phyloP scores from a whole-genome alignment of 1,140 invertebrate species.

The Drosophila tani region DNA sequence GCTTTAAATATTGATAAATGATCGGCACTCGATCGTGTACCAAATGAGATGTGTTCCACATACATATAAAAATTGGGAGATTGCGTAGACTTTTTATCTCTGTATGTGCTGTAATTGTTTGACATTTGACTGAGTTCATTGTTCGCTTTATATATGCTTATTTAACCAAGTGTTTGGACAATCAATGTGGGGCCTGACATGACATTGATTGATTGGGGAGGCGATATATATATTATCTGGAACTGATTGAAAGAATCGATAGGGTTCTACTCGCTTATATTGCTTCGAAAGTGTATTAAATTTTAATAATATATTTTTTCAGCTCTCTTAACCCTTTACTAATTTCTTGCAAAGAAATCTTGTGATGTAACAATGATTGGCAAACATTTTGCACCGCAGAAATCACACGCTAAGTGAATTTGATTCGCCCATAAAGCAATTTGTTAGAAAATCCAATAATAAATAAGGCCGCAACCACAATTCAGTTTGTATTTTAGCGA shows the following conservation, averaged over 20 bases:
- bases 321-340: background rate
- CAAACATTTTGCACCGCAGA: conserved; percentile 43
- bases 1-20: conserved; percentile 74
- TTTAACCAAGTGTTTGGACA: conserved; percentile 51
- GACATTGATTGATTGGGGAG: conserved; percentile 48
- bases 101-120: conserved; percentile 41
- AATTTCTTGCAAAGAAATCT: background rate
- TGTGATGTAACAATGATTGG: background rate
- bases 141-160: conserved; percentile 28
- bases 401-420: conserved; percentile 61
- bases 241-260: conserved; percentile 25
- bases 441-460: conserved; percentile 34
- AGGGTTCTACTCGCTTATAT: background rate
- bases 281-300: too few species aligned
- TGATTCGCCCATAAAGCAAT: conserved; percentile 41
- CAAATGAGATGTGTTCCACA: conserved; percentile 25
- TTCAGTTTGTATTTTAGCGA: conserved; percentile 26
- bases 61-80: background rate
- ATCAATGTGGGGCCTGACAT: conserved; percentile 21
- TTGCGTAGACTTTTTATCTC: conserved; percentile 12
- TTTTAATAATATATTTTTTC: background rate
- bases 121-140: conserved; percentile 51
- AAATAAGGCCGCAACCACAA: conserved; percentile 27
- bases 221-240: conserved; percentile 47
- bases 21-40: conserved; percentile 48